A percentile compares a stretch with the other conserved stretches of the same genome.
Conservation (phyloP, 1,140 invertebrate genomes). For the Drosophila ficusphila region DNA sequence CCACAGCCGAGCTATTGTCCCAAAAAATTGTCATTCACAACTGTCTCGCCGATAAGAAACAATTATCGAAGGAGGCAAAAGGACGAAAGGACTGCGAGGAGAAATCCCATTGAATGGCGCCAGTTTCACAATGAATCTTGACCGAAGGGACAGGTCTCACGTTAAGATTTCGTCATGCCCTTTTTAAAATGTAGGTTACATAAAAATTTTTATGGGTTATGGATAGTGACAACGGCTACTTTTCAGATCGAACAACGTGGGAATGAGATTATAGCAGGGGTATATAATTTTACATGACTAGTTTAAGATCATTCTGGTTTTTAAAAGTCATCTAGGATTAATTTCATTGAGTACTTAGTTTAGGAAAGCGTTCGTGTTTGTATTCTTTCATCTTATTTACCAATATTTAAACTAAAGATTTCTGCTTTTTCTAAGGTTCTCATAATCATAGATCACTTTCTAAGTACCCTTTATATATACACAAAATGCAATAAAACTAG, state of each 20-base stretch:
- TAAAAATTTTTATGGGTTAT: constrained; percentile 39
- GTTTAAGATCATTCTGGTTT: neutral
- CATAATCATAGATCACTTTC: no score
- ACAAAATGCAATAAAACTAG: no score
- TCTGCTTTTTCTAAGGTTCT: no score
- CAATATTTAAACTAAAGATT: no score
- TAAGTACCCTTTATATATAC: no score
- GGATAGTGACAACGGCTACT: neutral
- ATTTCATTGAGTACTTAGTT: neutral
- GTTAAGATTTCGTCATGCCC: constrained; percentile 33
- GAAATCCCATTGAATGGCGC: constrained; percentile 53
- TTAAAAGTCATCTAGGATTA: neutral
- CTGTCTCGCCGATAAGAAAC: constrained; percentile 53
- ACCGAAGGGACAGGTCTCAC: constrained; percentile 5
- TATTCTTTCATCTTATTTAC: no score
- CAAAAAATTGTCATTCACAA: constrained; percentile 65
- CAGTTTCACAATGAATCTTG: constrained; percentile 51
- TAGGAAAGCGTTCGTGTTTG: no score
- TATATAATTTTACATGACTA: neutral
- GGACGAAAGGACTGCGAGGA: constrained; percentile 41
- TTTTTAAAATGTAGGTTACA: constrained; percentile 40
- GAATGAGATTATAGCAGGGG: constrained; percentile 1
- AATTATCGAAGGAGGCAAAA: constrained; percentile 42
- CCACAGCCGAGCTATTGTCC: constrained; percentile 71
- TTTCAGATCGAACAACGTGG: constrained; percentile 10